These are phyloP conservation scores for Muscicapa comitata DNA, from an alignment of 2,797 vertebrate species.

Conservation along the genomic window DNA sequence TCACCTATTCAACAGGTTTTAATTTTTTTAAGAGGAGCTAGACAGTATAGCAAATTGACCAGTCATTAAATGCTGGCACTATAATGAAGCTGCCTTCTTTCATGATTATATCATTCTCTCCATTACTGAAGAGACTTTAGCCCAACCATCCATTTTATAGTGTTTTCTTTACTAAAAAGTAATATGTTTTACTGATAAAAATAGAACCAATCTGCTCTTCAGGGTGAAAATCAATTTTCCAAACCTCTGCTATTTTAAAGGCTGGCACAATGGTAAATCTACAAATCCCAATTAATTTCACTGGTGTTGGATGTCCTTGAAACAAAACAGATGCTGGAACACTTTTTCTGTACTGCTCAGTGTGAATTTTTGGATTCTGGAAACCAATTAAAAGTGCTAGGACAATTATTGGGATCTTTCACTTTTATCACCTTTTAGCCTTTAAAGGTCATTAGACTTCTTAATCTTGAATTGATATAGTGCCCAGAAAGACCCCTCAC, in stretches of 20 bases:
- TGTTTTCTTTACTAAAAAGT: slow-evolving; percentile 3
- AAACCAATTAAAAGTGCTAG: background rate
- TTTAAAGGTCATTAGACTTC: background rate
- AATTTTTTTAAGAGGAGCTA: background rate
- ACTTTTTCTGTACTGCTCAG: background rate
- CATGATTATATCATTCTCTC: background rate
- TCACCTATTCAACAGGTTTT: background rate
- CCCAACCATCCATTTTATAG: background rate
- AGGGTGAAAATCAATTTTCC: slow-evolving; percentile 7
- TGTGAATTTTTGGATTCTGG: background rate
- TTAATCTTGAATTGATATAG: background rate
- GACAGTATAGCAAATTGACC: background rate
- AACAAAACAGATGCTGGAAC: background rate
- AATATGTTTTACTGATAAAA: background rate
- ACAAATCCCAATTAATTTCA: background rate
- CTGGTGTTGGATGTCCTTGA: background rate
- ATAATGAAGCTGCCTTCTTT: background rate
- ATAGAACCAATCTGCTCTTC: background rate
- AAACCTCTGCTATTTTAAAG: slow-evolving; percentile 1
- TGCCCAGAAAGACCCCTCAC: background rate
- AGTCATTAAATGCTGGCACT: background rate
- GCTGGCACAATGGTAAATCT: background rate
- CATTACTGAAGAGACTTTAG: background rate
- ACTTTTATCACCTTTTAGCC: background rate
- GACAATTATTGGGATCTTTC: background rate